Evolutionary conservation across 2,113 vertebrate genomes (phyloP).

Genomic region (Rhombomys opimus): DNA sequence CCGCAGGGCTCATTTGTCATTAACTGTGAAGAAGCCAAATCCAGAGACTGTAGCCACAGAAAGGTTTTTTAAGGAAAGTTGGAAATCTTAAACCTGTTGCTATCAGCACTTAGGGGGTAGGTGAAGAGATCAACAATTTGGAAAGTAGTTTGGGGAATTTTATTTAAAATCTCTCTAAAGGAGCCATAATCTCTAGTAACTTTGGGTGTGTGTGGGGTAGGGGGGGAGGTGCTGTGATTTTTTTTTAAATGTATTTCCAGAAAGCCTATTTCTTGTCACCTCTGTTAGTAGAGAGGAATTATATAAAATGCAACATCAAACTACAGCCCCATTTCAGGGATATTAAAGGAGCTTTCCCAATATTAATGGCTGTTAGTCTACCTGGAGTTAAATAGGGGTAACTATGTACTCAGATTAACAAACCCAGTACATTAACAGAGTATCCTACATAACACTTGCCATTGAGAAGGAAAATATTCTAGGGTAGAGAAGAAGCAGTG

Average conservation of each 20-base stretch:
- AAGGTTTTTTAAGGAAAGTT: conserved; percentile 65
- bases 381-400: not conserved
- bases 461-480: not conserved
- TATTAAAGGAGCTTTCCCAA: conserved; percentile 30
- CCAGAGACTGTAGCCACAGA: conserved; percentile 39
- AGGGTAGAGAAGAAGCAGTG: not conserved
- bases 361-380: not conserved
- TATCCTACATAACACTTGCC: not conserved
- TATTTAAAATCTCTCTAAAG: conserved; percentile 71
- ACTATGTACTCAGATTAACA: conserved; percentile 3
- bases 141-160: conserved; percentile 66
- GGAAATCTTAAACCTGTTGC: conserved; percentile 50
- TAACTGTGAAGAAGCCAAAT: conserved; percentile 31
- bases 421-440: not conserved
- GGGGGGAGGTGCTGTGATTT: not conserved
- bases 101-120: conserved; percentile 59
- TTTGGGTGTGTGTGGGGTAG: not conserved
- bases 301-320: conserved; percentile 44
- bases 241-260: not conserved
- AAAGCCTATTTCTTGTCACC: conserved; percentile 61
- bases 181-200: conserved; percentile 56
- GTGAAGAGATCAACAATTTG: conserved; percentile 65
- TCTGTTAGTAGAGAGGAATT: conserved; percentile 55
- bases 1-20: not conserved
- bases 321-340: not conserved